Conservation (phyloP, 1,140 invertebrate species). For the Sipha flava region DNA sequence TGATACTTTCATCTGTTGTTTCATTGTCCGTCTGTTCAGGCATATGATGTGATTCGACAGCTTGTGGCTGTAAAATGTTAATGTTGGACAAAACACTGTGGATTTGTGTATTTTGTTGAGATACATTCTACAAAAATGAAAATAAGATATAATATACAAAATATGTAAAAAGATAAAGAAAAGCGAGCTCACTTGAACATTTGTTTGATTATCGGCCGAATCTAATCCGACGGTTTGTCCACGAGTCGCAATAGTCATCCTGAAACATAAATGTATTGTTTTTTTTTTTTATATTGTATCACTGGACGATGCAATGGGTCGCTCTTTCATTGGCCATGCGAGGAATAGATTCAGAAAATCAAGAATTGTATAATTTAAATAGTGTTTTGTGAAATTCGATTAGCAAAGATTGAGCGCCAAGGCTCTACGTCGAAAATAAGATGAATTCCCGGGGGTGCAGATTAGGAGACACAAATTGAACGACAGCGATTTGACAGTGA, state of each 20-base stretch:
- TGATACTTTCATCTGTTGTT: neutral
- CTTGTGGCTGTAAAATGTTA: neutral
- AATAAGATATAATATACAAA: neutral
- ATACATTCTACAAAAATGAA: constrained; percentile 27
- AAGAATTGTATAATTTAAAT: too few relatives aligned
- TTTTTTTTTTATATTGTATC: neutral
- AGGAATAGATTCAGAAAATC: too few relatives aligned
- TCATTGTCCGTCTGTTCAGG: neutral
- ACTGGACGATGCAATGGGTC: too few relatives aligned
- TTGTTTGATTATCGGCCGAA: constrained; percentile 33
- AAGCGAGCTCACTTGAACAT: neutral
- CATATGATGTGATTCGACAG: neutral
- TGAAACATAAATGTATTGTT: neutral
- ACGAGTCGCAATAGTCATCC: constrained; percentile 32
- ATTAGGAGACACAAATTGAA: too few relatives aligned
- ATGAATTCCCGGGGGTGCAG: too few relatives aligned
- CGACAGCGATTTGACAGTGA: too few relatives aligned
- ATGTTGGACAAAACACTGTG: constrained; percentile 17
- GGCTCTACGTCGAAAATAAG: too few relatives aligned
- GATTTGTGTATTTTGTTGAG: constrained; percentile 24
- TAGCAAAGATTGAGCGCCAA: too few relatives aligned
- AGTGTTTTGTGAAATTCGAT: too few relatives aligned
- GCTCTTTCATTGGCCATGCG: too few relatives aligned
- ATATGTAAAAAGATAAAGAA: neutral
- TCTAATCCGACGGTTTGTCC: constrained; percentile 33